Percentiles rank a stretch among this genome's conserved stretches.
Conservation (phyloP, 64 coral and sea anemone species). For the Dendrophyllia cribrosa region DNA sequence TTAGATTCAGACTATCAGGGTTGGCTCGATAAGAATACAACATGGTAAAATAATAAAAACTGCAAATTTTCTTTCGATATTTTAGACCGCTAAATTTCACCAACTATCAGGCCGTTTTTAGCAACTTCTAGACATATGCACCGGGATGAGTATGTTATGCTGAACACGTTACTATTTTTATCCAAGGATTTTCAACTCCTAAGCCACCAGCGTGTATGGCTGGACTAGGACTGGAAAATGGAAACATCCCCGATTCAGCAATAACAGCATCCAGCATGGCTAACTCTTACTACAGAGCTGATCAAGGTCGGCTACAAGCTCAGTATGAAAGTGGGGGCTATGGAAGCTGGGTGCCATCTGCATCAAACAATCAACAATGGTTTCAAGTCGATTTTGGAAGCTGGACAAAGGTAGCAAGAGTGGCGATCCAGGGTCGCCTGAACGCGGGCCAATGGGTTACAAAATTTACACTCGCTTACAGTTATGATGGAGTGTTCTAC, state of each 20-base stretch:
- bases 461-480: constrained; percentile 40
- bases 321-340: not conserved
- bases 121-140: too few relatives aligned
- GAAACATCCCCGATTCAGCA: constrained; percentile 11
- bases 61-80: too few relatives aligned
- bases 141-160: not conserved
- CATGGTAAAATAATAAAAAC: too few relatives aligned
- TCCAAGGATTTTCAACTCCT: constrained; percentile 11
- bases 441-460: constrained; percentile 37
- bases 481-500: constrained; percentile 46
- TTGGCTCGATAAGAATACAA: too few relatives aligned
- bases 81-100: too few relatives aligned
- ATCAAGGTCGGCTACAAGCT: constrained; percentile 9
- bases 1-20: too few relatives aligned
- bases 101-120: too few relatives aligned
- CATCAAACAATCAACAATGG: constrained; percentile 33
- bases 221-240: constrained; percentile 28
- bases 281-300: constrained; percentile 4
- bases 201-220: constrained; percentile 10
- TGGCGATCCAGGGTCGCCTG: constrained; percentile 40
- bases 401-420: constrained; percentile 32
- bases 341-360: constrained; percentile 20
- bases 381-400: constrained; percentile 54
- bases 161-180: not conserved
- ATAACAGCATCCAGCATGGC: constrained; percentile 24